Evolutionary conservation across 2,888 invertebrate genomes (phyloP), one percentile per base, ranked within the genome.

Genomic region (Drosophila lacicola): DNA sequence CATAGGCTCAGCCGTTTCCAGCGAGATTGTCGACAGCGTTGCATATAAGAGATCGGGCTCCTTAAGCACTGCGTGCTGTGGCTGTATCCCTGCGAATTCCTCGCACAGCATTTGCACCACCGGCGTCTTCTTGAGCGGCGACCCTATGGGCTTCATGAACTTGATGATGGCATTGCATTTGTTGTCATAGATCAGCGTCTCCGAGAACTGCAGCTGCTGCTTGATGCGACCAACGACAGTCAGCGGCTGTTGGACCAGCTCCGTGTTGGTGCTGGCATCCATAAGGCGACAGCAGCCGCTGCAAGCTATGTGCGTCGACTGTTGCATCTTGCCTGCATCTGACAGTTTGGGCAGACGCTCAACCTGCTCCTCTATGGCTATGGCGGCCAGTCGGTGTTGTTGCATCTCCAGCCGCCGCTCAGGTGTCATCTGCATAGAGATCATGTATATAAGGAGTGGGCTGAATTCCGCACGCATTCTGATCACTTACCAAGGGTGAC

Each of bases 111-210:
- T 4, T 0, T 49, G 36, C 2, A 17, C 14, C 9, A 29, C n/a
- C 34, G 25, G 36, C 9, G 54, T 25, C 13, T 17, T 37, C n/a
- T 25, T 21, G 9, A 11, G n/a, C 1, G 41, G 19, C 14, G 17
- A 0, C 4, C 21, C 10, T 17, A 9, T 6, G 11, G 14, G 14
- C 11, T 37, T 66, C 8, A 66, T 10, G n/a, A 54, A 42, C 14
- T 67, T 78, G 9, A 70, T 60, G 9, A 82, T 71, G 13, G 65
- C 49, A 47, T 80, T 78, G 25, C 46, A 39, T 6, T 44, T 62
- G 47, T 86, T 69, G 41, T 83, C 89, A 25, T 68, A 80, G 69
- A 83, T 71, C 41, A 75, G 21, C 0, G 81, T 86, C 41, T 83
- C 56, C 0, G 87, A 83, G 6, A 44, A 13, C 10, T 70, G 61